Evolutionary conservation across 2,797 vertebrate species (phyloP).

Genomic region (Pyrocephalus nanus): DNA sequence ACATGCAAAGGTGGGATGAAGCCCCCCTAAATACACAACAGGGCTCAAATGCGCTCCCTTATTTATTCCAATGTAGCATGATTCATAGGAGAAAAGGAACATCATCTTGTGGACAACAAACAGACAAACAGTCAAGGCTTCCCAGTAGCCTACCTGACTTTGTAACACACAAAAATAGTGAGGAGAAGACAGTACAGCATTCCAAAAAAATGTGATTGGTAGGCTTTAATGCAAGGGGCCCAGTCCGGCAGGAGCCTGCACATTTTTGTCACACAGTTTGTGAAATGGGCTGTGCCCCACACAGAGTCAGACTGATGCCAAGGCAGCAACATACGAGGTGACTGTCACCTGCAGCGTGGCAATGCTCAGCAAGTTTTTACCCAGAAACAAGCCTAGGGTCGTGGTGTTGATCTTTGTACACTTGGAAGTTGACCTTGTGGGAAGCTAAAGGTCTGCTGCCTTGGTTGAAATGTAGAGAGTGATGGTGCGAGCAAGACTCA

Average conservation of each 20-base stretch:
- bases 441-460: not conserved
- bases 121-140: not conserved
- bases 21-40: not conserved
- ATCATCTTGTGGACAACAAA: not conserved
- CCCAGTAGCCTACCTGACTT: not conserved
- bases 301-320: fast-evolving
- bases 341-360: fast-evolving
- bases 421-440: not conserved
- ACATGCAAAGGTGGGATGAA: not conserved
- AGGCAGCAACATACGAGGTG: not conserved
- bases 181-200: not conserved
- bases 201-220: not conserved
- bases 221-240: not conserved
- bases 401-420: fast-evolving
- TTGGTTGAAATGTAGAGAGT: not conserved
- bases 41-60: not conserved
- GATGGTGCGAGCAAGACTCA: not conserved
- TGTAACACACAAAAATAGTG: fast-evolving
- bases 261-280: not conserved
- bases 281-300: not conserved
- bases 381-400: not conserved
- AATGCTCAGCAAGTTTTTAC: fast-evolving
- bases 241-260: not conserved
- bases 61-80: not conserved
- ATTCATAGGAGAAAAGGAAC: not conserved